Evolutionary conservation across 1,140 invertebrate species (phyloP), one percentile per base, ranked within the genome.

Genomic region (Pararge aegeria): DNA sequence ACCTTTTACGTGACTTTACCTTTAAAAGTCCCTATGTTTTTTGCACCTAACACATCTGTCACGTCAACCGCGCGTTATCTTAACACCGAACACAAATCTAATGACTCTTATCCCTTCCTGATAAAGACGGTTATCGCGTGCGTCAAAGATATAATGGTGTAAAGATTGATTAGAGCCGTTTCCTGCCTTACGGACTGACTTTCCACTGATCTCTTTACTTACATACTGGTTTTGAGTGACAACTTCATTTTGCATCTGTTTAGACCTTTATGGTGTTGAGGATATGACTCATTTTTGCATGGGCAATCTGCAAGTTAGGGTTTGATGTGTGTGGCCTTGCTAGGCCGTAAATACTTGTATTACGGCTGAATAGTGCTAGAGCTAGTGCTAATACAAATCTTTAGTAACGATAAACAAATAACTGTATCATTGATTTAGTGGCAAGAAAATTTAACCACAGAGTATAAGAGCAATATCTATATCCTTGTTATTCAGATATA

Each of bases 121-220:
- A 68, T 77, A 68, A 42, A 55, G 71, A 55, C 24, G 61, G 72
- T 70, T 74, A 72, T 72, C 50, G 62, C 61, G 60, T 65, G 69
- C 69, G 50, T 61, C 53, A 44, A 60, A 46, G 46, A 38, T 61
- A 64, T 27, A 61, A 64, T 53, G 61, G 55, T 56, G 55, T 56
- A 73, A 34, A 76, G 71, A 75, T 74, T 76, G 67, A 79, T 83
- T 67, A 71, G 55, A 67, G 64, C 40, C 67, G 72, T 74, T 83
- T 80, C 75, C 77, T 82, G 59, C 65, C 62, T 67, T 68, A 51
- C 66, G 67, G 69, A 74, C 70, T 61, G 72, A 66, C 78, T 83
- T 83, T 83, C 76, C 71, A 79, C 64, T 75, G 73, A 70, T 75
- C 75, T 78, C 65, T 73, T 77, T 76, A 71, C 71, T 72, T 55